Evolutionary conservation across 2,797 vertebrate genomes (phyloP), one percentile per base, ranked within the genome.

Genomic region (Pempheris klunzingeri): DNA sequence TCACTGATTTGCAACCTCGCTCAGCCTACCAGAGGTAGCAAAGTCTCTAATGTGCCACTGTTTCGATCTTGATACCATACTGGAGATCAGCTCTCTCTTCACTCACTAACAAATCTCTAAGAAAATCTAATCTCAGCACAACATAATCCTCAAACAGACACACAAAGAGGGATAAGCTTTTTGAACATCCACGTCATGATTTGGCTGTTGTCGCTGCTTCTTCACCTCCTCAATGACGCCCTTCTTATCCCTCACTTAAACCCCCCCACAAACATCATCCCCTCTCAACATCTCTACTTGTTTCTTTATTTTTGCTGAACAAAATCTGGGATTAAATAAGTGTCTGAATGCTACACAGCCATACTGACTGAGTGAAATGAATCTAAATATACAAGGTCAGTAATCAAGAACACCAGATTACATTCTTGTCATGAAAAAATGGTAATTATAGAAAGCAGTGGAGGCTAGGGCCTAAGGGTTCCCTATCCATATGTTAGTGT

Each of bases 101-200:
- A 71, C 55, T 71, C 82, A 61, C 53, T 46, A 38, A 84, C 78
- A 66, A 87, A 91, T 89, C 88, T 92, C 88, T 46, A 84, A 88
- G 62, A 83, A 88, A 90, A 88, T 77, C 77, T 88, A 82, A 92
- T 93, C 89, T 80, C 58, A 64, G 28, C 7, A 47, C 67, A 30
- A 43, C 4, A 14, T 92, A 80, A 92, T 90, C 87, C 84, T 49
- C 57, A 47, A 5, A 74, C 28, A 69, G 17, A 80, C 28, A 73
- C 44, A 43, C 44, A 24, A 54, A 57, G n/a, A 55, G 50, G 53
- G 89, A 87, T 90, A 71, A 88, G 38, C 12, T 62, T 71, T 85
- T 73, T 72, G 20, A 78, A 49, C 60, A 80, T 28, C 61, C 7
- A 68, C 20, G 12, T 68, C 82, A 81, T 53, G 53, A 74, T 69